Evolutionary conservation across 2,113 vertebrate species (phyloP).

Genomic region (Sterna hirundo): DNA sequence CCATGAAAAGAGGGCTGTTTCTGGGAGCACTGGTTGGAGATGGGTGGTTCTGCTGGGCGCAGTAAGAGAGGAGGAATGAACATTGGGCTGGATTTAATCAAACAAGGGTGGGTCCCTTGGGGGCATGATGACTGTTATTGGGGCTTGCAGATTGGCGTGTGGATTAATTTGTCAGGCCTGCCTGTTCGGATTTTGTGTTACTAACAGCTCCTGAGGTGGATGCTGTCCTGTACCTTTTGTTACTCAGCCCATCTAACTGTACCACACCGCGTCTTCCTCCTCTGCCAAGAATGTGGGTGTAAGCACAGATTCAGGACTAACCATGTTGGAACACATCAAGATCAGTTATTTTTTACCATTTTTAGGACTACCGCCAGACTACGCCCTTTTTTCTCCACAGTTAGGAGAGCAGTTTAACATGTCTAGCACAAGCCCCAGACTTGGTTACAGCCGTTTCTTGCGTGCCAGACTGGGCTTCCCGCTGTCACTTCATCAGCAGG

Average conservation of each 20-base stretch:
- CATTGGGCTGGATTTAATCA: neutral
- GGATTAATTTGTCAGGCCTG: neutral
- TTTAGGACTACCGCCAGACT: constrained; percentile 28
- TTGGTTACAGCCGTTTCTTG: neutral
- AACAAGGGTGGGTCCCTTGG: neutral
- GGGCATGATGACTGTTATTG: neutral
- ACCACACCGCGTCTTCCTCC: neutral
- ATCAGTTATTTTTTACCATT: neutral
- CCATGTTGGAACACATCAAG: constrained; percentile 38
- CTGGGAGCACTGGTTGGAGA: neutral
- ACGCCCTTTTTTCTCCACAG: neutral
- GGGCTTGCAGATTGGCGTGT: neutral
- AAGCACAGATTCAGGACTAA: neutral
- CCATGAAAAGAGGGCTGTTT: neutral
- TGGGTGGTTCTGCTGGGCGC: neutral
- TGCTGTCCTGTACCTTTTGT: neutral
- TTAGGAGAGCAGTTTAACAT: neutral
- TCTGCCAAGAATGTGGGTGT: constrained; percentile 50
- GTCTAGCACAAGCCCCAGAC: neutral
- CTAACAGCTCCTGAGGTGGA: neutral
- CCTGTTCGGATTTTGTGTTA: neutral
- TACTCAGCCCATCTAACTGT: neutral
- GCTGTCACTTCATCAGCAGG: neutral
- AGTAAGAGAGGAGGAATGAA: neutral
- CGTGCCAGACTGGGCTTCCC: neutral